phyloP scores from a whole-genome alignment of 64 coral and sea anemone species.

The Acropora tenuis region DNA sequence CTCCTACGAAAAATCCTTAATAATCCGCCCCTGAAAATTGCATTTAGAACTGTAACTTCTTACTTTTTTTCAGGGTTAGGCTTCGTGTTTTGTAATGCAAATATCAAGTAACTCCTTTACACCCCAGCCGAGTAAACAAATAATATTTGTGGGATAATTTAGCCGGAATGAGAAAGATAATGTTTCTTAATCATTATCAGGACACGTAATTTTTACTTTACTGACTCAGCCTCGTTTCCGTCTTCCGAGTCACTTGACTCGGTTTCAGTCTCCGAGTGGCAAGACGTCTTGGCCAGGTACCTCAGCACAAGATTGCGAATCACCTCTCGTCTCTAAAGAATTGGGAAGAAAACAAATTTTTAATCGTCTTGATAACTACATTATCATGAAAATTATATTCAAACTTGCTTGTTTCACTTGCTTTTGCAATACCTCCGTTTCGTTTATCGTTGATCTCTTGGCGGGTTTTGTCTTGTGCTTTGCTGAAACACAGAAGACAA shows the following conservation, averaged over 20 bases:
- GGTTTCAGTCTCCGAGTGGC: background rate
- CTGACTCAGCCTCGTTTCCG: background rate
- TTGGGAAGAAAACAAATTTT: background rate
- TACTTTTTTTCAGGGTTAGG: too few species aligned
- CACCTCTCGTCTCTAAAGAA: slow-evolving; percentile 32
- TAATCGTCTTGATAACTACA: background rate
- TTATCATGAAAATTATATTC: background rate
- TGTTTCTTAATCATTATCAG: too few species aligned
- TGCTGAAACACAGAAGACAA: background rate
- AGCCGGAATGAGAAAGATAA: too few species aligned
- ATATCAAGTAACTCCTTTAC: too few species aligned
- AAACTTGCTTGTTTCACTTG: background rate
- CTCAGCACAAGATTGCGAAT: slow-evolving; percentile 29
- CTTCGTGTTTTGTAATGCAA: too few species aligned
- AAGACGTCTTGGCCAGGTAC: slow-evolving; percentile 20
- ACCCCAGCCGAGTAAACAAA: too few species aligned
- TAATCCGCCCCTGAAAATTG: too few species aligned
- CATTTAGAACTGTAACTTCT: too few species aligned
- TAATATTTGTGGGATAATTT: too few species aligned
- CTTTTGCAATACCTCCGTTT: background rate
- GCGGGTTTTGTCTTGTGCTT: background rate
- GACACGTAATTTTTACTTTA: too few species aligned
- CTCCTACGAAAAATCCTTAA: too few species aligned
- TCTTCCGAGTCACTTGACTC: slow-evolving; percentile 4
- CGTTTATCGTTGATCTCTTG: background rate